Conservation (phyloP, 2,797 vertebrate genomes). For the Bufotes viridis region DNA sequence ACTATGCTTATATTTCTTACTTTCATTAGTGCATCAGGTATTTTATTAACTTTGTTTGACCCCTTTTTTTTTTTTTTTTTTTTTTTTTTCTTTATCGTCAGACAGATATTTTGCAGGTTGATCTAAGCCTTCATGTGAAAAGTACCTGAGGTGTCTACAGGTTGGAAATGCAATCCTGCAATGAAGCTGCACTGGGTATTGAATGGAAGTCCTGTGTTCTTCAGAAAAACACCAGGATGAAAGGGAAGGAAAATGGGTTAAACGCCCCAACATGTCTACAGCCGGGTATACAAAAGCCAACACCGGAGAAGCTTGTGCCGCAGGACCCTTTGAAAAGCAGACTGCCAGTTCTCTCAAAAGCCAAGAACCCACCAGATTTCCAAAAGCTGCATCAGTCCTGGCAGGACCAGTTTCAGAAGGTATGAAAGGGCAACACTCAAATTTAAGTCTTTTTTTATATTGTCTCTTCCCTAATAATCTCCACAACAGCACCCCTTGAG, state of each 20-base stretch:
- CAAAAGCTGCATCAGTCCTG: constrained; percentile 60
- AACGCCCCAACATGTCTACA: not conserved
- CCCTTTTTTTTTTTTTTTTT: not conserved
- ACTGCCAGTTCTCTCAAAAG: constrained; percentile 67
- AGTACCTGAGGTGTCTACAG: not conserved
- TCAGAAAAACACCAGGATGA: not conserved
- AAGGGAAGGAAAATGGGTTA: constrained; percentile 13
- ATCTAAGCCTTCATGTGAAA: not conserved
- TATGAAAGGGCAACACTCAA: constrained; percentile 42
- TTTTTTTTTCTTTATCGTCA: not conserved
- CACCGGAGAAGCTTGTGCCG: not conserved
- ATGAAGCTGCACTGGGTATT: not conserved
- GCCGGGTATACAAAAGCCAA: constrained; percentile 26
- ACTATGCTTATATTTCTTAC: no score
- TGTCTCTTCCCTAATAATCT: not conserved
- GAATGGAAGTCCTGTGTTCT: not conserved
- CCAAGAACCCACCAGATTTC: constrained; percentile 53
- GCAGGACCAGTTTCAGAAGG: constrained; percentile 69
- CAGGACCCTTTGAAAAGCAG: constrained; percentile 66
- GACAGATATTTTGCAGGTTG: not conserved
- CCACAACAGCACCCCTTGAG: no score
- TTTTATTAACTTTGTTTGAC: no score
- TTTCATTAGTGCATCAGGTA: no score
- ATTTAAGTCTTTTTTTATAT: not conserved
- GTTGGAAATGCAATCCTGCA: constrained; percentile 18